Evolutionary conservation across 2,113 vertebrate genomes (phyloP), one percentile per base, ranked within the genome.

Genomic region (Semicossyphus pulcher): DNA sequence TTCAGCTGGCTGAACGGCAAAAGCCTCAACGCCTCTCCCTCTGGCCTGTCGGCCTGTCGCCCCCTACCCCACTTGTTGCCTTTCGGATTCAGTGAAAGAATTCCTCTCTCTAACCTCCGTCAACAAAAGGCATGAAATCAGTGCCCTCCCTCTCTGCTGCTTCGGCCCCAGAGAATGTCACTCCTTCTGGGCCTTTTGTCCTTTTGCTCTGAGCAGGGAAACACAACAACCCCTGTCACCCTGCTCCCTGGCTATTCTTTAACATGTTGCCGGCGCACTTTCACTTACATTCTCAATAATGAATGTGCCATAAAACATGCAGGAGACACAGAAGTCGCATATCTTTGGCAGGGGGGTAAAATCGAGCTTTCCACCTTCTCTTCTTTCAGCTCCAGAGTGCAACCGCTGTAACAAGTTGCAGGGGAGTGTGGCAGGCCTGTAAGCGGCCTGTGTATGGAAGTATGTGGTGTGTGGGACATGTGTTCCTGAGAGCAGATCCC

Each of bases 1-100:
- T 95, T 96, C 95, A 95, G 96, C 94, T 95, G 95, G 94, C 92
- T 95, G 96, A 95, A 94, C 95, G 93, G 95, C 94, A 95, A 96
- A 96, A 94, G 94, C 93, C 91, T 68, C 88, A 89, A 90, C 88
- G 93, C 93, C 93, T 93, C 90, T 91, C 80, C 78, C 81, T 88
- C 84, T 79, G 71, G 82, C 88, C 59, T 83, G 91, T 94, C 93
- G 68, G 68, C 82, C 83, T 91, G 92, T 93, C 92, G 91, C 94
- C 94, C 93, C 94, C 91, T 93, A 92, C 94, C 93, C 95, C 94
- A 96, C 95, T 96, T 96, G 96, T 96, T 95, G 94, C 94, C 89
- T 86, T 95, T 96, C 88, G 87, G 80, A 94, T 92, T 90, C 91
- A 92, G 92, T 90, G 90, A 94, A 95, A 94, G 95, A 95, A 94